Evolutionary conservation across 2,888 invertebrate species (phyloP).

Genomic region (Aphidius colemani): DNA sequence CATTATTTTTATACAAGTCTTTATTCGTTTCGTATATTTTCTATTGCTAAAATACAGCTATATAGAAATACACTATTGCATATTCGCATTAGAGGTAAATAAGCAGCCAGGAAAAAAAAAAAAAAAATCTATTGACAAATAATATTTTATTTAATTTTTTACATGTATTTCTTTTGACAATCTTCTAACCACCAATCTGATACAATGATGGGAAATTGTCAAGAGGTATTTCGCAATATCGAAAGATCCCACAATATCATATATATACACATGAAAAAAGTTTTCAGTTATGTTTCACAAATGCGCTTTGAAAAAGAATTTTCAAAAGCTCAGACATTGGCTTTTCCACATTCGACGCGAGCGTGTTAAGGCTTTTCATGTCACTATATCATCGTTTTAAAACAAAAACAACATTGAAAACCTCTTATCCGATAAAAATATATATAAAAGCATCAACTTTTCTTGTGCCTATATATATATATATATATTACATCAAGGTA

Average conservation of each 20-base stretch:
- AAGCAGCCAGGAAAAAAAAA: too few relatives aligned
- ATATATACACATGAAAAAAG: background rate
- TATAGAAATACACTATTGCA: too few relatives aligned
- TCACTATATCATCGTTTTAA: background rate
- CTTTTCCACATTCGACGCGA: background rate
- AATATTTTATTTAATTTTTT: too few relatives aligned
- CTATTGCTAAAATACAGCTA: background rate
- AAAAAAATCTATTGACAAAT: too few relatives aligned
- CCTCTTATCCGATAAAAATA: background rate
- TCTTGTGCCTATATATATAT: too few relatives aligned
- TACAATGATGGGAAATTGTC: conserved; percentile 23
- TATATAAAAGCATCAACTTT: too few relatives aligned
- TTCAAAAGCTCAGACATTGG: conserved; percentile 17
- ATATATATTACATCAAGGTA: too few relatives aligned
- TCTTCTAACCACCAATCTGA: conserved; percentile 13
- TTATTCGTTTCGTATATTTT: conserved; percentile 29
- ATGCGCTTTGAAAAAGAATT: conserved; percentile 13
- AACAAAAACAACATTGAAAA: background rate
- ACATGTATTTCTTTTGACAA: too few relatives aligned
- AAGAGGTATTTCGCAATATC: conserved; percentile 22
- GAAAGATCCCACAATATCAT: background rate
- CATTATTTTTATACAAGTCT: conserved; percentile 46
- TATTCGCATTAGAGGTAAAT: too few relatives aligned
- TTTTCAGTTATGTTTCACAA: background rate
- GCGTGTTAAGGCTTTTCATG: conserved; percentile 5